Conservation (phyloP, 2,797 vertebrate species). For the Setipinna tenuifilis region DNA sequence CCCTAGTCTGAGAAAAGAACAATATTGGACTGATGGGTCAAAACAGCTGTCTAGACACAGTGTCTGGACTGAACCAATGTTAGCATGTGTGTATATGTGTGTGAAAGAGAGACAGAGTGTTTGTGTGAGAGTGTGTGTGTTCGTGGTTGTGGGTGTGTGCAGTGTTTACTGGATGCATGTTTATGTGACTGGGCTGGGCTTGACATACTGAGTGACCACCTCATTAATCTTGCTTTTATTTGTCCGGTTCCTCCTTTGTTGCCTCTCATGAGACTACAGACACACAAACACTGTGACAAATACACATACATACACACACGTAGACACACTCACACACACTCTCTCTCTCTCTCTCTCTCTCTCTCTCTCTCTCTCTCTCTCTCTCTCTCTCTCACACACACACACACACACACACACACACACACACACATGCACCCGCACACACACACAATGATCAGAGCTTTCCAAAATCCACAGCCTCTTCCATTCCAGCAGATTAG, state of each 20-base stretch:
- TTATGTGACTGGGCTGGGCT: neutral
- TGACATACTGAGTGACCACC: slow-evolving; percentile 16
- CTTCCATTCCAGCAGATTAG: slow-evolving; percentile 12
- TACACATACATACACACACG: neutral
- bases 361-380: neutral
- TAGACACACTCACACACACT: slow-evolving; percentile 5
- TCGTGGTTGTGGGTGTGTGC: neutral
- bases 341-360: neutral
- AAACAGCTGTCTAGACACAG: slow-evolving; percentile 36
- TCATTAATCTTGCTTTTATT: slow-evolving; percentile 1
- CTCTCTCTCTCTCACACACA: neutral
- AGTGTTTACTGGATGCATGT: neutral
- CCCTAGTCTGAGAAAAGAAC: slow-evolving; percentile 41
- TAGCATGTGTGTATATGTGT: neutral
- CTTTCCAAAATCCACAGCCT: neutral
- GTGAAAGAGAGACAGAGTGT: neutral
- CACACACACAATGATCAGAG: slow-evolving; percentile 1
- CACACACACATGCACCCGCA: neutral
- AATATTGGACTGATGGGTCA: slow-evolving; percentile 32
- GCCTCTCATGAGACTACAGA: neutral
- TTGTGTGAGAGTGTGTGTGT: neutral
- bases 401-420: slow-evolving; percentile 17
- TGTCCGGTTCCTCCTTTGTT: neutral
- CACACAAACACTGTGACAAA: neutral
- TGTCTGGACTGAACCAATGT: neutral